A percentile compares a stretch with the other conserved stretches of the same genome.
phyloP scores from a whole-genome alignment of 2,797 vertebrate species.

The Lutjanus campechanus region DNA sequence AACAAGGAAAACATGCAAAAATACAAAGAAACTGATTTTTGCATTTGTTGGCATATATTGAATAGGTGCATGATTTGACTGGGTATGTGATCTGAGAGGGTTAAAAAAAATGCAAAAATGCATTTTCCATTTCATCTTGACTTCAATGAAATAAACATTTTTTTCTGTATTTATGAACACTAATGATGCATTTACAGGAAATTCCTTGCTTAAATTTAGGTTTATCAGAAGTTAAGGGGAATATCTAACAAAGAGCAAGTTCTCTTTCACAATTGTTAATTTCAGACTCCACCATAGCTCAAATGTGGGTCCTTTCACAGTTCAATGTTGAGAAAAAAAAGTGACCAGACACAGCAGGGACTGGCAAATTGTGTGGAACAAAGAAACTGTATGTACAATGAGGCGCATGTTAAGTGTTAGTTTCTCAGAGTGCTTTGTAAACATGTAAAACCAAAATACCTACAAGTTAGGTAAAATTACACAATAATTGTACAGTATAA shows the following conservation, averaged over 20 bases:
- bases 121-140: no score
- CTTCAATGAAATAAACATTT: not conserved
- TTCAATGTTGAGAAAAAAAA: constrained; percentile 39
- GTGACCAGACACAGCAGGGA: constrained; percentile 38
- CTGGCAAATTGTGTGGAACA: constrained; percentile 37
- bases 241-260: not conserved
- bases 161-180: not conserved
- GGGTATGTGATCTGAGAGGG: no score
- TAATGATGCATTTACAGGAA: not conserved
- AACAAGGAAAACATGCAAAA: no score
- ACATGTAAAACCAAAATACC: constrained; percentile 23
- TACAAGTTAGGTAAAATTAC: not conserved
- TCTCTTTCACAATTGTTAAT: constrained; percentile 22
- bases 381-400: constrained; percentile 39
- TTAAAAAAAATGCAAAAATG: no score
- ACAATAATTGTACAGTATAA: not conserved
- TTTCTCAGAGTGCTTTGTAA: constrained; percentile 32
- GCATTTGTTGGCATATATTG: no score
- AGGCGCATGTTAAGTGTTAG: constrained; percentile 36
- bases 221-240: constrained; percentile 1
- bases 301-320: constrained; percentile 40
- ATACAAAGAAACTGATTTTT: no score
- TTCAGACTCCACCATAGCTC: constrained; percentile 20
- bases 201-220: not conserved
- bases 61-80: no score